Evolutionary conservation across 2,888 invertebrate genomes (phyloP).

Genomic region (Noctua pronuba): DNA sequence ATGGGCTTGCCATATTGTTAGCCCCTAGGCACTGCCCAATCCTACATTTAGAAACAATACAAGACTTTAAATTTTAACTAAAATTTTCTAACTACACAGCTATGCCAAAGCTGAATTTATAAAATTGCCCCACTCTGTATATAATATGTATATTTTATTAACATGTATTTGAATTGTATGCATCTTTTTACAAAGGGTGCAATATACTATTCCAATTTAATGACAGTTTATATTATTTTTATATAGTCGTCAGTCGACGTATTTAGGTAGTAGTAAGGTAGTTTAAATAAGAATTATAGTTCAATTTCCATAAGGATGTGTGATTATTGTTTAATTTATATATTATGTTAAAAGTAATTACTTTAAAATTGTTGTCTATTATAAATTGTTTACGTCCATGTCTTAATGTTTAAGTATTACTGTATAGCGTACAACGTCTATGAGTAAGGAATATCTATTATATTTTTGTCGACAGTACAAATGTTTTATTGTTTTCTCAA

Average conservation of each 20-base stretch:
- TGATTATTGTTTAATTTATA: constrained; percentile 41
- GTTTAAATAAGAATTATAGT: constrained; percentile 43
- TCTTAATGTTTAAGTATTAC: constrained; percentile 59
- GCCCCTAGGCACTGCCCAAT: not conserved
- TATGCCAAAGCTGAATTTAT: constrained; percentile 18
- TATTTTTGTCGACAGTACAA: constrained; percentile 61
- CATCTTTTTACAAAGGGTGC: constrained; percentile 37
- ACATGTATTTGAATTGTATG: constrained; percentile 35
- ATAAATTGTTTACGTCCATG: constrained; percentile 57
- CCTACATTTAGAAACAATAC: constrained; percentile 10
- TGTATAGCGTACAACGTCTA: constrained; percentile 47
- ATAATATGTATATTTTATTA: constrained; percentile 51
- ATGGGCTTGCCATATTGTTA: no score
- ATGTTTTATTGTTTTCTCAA: constrained; percentile 36
- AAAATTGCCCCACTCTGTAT: constrained; percentile 29
- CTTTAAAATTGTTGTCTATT: constrained; percentile 53
- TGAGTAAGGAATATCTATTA: constrained; percentile 31
- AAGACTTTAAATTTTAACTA: constrained; percentile 11
- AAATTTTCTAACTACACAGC: constrained; percentile 1
- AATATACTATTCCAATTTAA: constrained; percentile 34
- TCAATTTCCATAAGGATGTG: constrained; percentile 37
- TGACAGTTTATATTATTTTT: constrained; percentile 40
- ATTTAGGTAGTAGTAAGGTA: constrained; percentile 50
- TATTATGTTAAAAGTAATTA: constrained; percentile 46
- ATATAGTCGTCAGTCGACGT: constrained; percentile 50